Base-by-base conservation (phyloP, 2,113 vertebrate species). In the Empidonax traillii region DNA sequence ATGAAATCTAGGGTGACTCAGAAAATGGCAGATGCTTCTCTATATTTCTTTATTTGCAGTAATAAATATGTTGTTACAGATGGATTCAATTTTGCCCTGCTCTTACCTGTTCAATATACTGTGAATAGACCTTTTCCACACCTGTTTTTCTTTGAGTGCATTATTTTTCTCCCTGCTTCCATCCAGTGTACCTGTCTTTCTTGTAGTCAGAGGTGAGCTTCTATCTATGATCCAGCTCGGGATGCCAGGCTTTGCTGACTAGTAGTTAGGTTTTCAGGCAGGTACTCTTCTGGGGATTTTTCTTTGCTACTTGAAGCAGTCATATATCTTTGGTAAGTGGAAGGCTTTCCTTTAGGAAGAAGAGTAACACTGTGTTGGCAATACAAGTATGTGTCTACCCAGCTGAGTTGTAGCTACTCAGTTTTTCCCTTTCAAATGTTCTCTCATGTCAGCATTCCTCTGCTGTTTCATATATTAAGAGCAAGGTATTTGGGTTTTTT, bases 401-500 rank as follows among this genome's bases (percentile, higher is more conserved):
- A 12, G 15, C 25, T 75, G 41, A 44, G 9, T 61, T 72, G 10
- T 16, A 20, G 23, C 46, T 80, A 17, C 14, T 25, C 2, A 31
- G 1, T 31, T 86, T 86, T 94, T 84, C 17, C 3, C 4, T 86
- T 83, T 58, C 30, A 73, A 4, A 44, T 73, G 11, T 63, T 87
- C 16, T 19, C 21, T 75, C 9, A 23, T 67, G 18, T 43, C 39
- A 80, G 10, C 23, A 27, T 82, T 84, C 10, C 15, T 79, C 17
- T 72, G 6, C 47, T 72, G 22, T 65, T 85, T 61, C 20, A 33
- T 53, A 3, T 63, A 14, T 76, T 84, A 74, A 47, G 24, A 56
- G 7, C n/a, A n/a, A 25, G 16, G 3, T 1, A 2, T 41, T 24
- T 44, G 18, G 61, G 0, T 4, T 43, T 1, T 31, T 66, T 44